Base-by-base conservation (phyloP, 2,888 invertebrate genomes). In the Meliscaeva auricollis region DNA sequence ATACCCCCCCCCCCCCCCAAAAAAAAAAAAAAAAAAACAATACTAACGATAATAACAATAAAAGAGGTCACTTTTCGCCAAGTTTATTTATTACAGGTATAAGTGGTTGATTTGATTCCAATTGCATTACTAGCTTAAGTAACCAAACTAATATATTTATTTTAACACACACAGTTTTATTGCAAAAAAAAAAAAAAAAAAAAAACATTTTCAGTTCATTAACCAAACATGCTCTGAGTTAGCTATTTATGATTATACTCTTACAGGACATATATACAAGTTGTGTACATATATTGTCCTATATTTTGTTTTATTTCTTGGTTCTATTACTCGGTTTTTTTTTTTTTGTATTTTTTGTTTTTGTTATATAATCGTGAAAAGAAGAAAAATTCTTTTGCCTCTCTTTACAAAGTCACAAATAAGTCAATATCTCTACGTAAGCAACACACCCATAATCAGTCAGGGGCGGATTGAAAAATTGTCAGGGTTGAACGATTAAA, bases 141-240 rank as follows among this genome's bases (percentile, higher is more conserved):
- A 50, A 50, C 66, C 50, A 66, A 35, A n/a, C 66, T 35, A 66
- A 66, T 50, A 66, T 66, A 66, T 66, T 66, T 66, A 66, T 66
- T 66, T 66, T 64, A 8, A 38, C 38, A 32, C 66, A 50, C 66
- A 46, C 48, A 64, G 13, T 46, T 66, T 66, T 48, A 66, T 66
- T 66, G 66, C 66, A 50, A 66, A n/a, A n/a, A n/a, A n/a, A n/a
- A n/a, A n/a, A n/a, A n/a, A n/a, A n/a, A n/a, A n/a, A n/a, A n/a
- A n/a, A n/a, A 48, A 66, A 66, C 66, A 66, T 48, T 66, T 66
- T 66, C 66, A 50, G 50, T 66, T 66, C 66, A 66, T 66, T 66
- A 66, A 66, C 66, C 66, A 66, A 66, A 66, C 66, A 66, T 66
- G 50, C 7, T 35, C 48, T 13, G 35, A 50, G 50, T 32, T 32